Evolutionary conservation across 2,888 invertebrate genomes (phyloP).

Genomic region (Syritta pipiens): DNA sequence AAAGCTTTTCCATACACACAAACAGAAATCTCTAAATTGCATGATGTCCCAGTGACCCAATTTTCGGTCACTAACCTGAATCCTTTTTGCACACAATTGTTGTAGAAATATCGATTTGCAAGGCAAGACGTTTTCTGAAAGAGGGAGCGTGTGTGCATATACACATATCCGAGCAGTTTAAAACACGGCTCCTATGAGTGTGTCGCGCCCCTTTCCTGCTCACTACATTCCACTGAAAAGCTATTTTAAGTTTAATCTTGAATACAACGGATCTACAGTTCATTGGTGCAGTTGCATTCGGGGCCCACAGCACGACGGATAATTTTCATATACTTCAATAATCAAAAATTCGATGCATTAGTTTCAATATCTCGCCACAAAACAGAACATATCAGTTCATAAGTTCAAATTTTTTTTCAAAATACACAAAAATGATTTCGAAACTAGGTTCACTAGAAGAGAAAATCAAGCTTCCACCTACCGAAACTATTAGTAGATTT

Average conservation of each 20-base stretch:
- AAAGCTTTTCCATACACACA: constrained; percentile 66
- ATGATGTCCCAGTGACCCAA: constrained; percentile 78
- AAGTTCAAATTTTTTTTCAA: constrained; percentile 43
- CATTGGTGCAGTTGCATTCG: constrained; percentile 65
- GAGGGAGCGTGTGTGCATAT: constrained; percentile 53
- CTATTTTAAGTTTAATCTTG: constrained; percentile 65
- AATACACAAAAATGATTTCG: constrained; percentile 75
- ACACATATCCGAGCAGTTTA: constrained; percentile 43
- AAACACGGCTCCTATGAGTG: constrained; percentile 57
- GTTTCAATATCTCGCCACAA: constrained; percentile 4
- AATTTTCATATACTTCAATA: constrained; percentile 27
- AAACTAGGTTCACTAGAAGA: constrained; percentile 79
- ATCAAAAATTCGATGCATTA: constrained; percentile 35
- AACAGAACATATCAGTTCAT: constrained; percentile 54
- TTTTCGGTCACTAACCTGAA: constrained; percentile 78
- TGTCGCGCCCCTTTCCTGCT: constrained; percentile 62
- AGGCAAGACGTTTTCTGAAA: constrained; percentile 48
- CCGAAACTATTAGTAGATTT: constrained; percentile 79
- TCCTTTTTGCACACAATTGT: constrained; percentile 69
- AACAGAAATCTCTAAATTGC: constrained; percentile 72
- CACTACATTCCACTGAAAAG: constrained; percentile 55
- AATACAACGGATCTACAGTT: constrained; percentile 50
- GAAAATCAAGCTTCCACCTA: constrained; percentile 79
- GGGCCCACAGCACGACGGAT: constrained; percentile 55
- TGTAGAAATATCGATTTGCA: constrained; percentile 63